Conservation (phyloP, 2,113 vertebrate species). For the Hemibates koningsi region DNA sequence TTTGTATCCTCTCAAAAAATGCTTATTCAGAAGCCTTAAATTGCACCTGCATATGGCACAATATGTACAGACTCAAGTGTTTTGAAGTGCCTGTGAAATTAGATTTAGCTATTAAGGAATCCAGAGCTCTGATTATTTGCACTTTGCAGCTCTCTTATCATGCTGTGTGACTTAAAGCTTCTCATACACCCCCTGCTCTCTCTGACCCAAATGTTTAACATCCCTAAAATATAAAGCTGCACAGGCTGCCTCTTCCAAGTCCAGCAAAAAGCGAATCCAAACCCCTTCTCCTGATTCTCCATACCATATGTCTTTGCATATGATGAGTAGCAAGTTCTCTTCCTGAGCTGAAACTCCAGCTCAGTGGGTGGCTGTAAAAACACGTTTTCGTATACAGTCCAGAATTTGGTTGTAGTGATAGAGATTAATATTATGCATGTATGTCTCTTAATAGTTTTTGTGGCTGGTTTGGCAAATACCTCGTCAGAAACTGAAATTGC, state of each 20-base stretch:
- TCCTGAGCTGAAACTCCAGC: neutral
- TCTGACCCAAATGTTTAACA: constrained; percentile 39
- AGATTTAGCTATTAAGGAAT: neutral
- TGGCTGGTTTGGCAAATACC: constrained; percentile 10
- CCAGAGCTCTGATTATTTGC: neutral
- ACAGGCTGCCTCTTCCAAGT: neutral
- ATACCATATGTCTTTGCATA: neutral
- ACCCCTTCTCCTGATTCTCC: neutral
- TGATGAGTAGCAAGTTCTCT: neutral
- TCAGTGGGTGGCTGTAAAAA: neutral
- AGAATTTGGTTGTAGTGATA: neutral
- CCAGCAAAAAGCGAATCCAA: constrained; percentile 3
- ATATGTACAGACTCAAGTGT: neutral
- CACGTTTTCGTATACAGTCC: neutral
- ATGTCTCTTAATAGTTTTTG: neutral
- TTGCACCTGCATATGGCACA: neutral
- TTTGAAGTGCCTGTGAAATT: constrained; percentile 5
- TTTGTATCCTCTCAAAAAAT: neutral
- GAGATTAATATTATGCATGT: neutral
- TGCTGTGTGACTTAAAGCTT: neutral
- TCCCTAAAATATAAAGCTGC: constrained; percentile 9
- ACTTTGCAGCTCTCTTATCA: neutral
- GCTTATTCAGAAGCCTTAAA: neutral
- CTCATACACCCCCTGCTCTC: neutral
- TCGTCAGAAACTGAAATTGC: neutral